Conservation (phyloP, 1,140 invertebrate species). For the Drosophila mojavensis region DNA sequence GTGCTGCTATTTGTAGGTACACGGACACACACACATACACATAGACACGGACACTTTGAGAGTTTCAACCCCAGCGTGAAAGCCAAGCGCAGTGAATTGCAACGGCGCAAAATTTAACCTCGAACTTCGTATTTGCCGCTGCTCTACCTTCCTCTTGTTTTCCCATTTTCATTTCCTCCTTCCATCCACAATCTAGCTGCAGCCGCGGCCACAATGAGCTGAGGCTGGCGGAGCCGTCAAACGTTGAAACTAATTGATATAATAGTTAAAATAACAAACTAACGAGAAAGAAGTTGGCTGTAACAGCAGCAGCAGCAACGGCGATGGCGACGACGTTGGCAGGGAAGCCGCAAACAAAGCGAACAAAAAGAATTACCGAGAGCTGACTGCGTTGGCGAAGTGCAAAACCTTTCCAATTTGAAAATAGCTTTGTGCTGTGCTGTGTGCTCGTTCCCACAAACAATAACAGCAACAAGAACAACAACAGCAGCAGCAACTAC, state of each 20-base stretch:
- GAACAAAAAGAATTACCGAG: slow-evolving; percentile 21
- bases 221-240: slow-evolving; percentile 62
- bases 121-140: slow-evolving; percentile 23
- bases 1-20: slow-evolving; percentile 48
- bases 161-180: slow-evolving; percentile 68
- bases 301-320: slow-evolving; percentile 12
- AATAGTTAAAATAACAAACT: slow-evolving; percentile 82
- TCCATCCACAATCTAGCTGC: slow-evolving; percentile 28
- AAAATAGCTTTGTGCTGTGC: slow-evolving; percentile 75
- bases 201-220: slow-evolving; percentile 22
- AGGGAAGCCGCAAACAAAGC: slow-evolving; percentile 7
- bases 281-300: slow-evolving; percentile 68
- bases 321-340: neutral
- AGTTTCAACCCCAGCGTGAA: slow-evolving; percentile 46
- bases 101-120: slow-evolving; percentile 42
- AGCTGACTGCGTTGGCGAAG: slow-evolving; percentile 61
- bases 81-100: slow-evolving; percentile 69
- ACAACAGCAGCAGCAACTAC: slow-evolving; percentile 21
- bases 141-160: slow-evolving; percentile 29
- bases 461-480: slow-evolving; percentile 39
- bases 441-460: slow-evolving; percentile 75
- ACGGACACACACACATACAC: slow-evolving; percentile 1
- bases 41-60: neutral
- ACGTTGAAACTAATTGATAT: slow-evolving; percentile 78
- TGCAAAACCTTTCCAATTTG: slow-evolving; percentile 82